These are phyloP conservation scores for Siphonodentalium dalli DNA, from an alignment of 2,888 invertebrate species.

Conservation along the genomic window DNA sequence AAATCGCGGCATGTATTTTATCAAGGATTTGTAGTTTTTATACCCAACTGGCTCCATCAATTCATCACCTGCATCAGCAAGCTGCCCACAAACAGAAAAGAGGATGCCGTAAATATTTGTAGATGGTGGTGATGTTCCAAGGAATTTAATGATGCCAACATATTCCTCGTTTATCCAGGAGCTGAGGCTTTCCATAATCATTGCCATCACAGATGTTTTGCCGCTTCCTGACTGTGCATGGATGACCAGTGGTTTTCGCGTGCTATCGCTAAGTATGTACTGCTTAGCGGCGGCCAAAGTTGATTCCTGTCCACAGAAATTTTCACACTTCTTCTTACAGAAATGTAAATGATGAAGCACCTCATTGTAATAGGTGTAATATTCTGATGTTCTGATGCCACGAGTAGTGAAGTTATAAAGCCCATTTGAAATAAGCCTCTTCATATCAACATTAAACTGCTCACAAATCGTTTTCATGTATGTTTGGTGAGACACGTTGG, in stretches of 20 bases:
- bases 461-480: slow-evolving; percentile 47
- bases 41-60: slow-evolving; percentile 53
- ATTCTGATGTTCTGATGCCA: slow-evolving; percentile 38
- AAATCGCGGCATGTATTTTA: slow-evolving; percentile 46
- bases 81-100: slow-evolving; percentile 43
- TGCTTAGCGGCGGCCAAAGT: slow-evolving; percentile 27
- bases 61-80: slow-evolving; percentile 39
- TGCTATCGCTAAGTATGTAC: slow-evolving; percentile 33
- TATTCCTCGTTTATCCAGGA: slow-evolving; percentile 39
- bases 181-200: slow-evolving; percentile 44
- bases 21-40: slow-evolving; percentile 36
- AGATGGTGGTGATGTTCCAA: slow-evolving; percentile 47
- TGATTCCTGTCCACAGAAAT: slow-evolving; percentile 55
- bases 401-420: slow-evolving; percentile 24
- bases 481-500: slow-evolving; percentile 32
- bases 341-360: slow-evolving; percentile 56
- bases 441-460: slow-evolving; percentile 38
- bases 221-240: slow-evolving; percentile 53
- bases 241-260: slow-evolving; percentile 42
- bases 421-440: slow-evolving; percentile 36
- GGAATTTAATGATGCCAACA: slow-evolving; percentile 39
- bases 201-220: slow-evolving; percentile 55
- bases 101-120: slow-evolving; percentile 44
- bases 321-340: slow-evolving; percentile 47
- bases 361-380: slow-evolving; percentile 49